Evolutionary conservation across 2,113 vertebrate species (phyloP), one percentile per base, ranked within the genome.

Genomic region (Puntigrus tetrazona): DNA sequence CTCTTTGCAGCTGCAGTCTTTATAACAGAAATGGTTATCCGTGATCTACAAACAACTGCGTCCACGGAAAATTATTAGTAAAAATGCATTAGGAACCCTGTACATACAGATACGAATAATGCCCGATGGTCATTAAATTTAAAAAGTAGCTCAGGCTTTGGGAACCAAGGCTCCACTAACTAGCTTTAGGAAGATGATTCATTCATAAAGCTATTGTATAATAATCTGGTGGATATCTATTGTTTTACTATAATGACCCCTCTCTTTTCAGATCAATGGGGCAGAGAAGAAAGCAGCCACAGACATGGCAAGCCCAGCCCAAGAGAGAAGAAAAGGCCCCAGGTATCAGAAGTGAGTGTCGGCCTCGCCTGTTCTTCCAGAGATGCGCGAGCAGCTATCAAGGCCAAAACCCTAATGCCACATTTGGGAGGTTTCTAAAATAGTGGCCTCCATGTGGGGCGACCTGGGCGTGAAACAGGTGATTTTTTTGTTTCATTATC

Each of bases 241-340:
- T 81, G 78, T n/a, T 80, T 81, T 81, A 50, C 57, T 10, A 45
- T 63, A 79, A 79, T 45, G 25, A 79, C 57, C 20, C 31, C n/a
- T 34, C 52, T 77, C 10, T 78, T 3, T 91, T 88, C 93, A 97
- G 95, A 93, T 94, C 75, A 95, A 93, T 3, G 96, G 94, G 34
- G 97, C 92, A 5, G 98, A 99, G 91, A 99, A 99, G 88, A 93
- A 97, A 77, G 96, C 98, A 85, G 96, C 96, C 41, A 91, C 95
- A 89, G 98, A 99, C 88, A 93, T 97, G 90, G 95, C 95, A 99
- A 99, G 92, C 95, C 97, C 20, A 99, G 99, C 97, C 98, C 82
- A 99, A 99, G 92, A 99, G n/a, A 99, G 93, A 99, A 99, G 94
- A 99, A 99, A 99, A 93, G 98, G 99, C 81, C 98, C 98, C 5